These are phyloP conservation scores for Coptotermes formosanus DNA, from an alignment of 1,140 invertebrate genomes.

Conservation along the genomic window DNA sequence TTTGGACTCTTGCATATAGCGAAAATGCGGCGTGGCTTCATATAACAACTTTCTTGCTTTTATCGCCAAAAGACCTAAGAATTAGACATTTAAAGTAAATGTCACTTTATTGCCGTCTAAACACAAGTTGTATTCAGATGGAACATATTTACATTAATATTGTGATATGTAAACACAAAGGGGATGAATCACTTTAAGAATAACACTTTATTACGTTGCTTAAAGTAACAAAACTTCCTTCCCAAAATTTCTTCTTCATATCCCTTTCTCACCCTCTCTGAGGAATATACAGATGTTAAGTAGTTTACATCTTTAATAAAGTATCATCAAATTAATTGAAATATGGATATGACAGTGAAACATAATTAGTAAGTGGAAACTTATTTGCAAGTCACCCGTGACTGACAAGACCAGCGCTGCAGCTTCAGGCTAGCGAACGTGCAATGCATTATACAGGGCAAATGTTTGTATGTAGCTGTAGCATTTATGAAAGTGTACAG, in stretches of 20 bases:
- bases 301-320: neutral
- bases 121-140: too few relatives aligned
- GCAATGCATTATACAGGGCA: neutral
- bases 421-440: neutral
- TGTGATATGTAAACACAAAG: too few relatives aligned
- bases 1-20: too few relatives aligned
- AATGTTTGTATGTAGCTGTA: neutral
- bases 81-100: too few relatives aligned
- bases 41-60: too few relatives aligned
- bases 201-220: neutral
- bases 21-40: too few relatives aligned
- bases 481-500: neutral
- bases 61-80: too few relatives aligned
- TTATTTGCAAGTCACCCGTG: neutral
- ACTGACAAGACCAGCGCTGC: neutral
- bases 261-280: neutral
- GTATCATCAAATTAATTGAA: conserved; percentile 11
- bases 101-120: too few relatives aligned
- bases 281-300: neutral
- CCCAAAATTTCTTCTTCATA: neutral
- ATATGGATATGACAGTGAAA: conserved; percentile 3
- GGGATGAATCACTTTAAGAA: too few relatives aligned
- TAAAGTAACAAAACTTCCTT: neutral
- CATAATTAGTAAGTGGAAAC: neutral
- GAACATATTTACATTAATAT: too few relatives aligned